Base-by-base conservation (phyloP, 1,140 invertebrate species). In the Lasaia peninsularis region DNA sequence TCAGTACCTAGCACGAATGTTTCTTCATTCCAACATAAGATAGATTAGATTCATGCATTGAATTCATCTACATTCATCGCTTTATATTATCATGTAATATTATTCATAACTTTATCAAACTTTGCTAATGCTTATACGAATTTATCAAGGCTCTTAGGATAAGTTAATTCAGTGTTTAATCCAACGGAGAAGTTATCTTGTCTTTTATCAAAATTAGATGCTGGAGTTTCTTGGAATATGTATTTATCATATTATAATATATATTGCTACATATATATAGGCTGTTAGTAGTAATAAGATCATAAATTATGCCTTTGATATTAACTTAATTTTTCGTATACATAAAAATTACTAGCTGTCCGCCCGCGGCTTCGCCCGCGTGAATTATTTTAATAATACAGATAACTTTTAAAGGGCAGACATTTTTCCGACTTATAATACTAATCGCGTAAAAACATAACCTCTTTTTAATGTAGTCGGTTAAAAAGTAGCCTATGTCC, bases 41-140 rank as follows among this genome's bases (percentile, higher is more conserved):
- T 44, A 44, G 18, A 44, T 44, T 44, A 8, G 40, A 44, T 44
- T 44, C 40, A 44, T 44, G 40, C 40, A 44, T 44, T 44, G 40
- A 44, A 44, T 44, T 44, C 40, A 44, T 44, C 18, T 20, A 44
- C 37, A 44, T 44, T 44, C 37, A 44, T 20, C 18, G 12, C 11
- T 8, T 44, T 10, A 44, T 44, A 44, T 44, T 44, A 44, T 44
- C 9, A 10, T 44, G 14, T 20, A 44, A 44, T 44, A 44, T 44
- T 16, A 44, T 44, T 44, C 37, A 44, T 44, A 44, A 44, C 37
- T 44, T 44, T 10, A 20, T 10, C 8, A 20, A 44, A 44, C 37
- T 44, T 44, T 11, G 37, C 37, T 44, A 44, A 20, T 16, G 37
- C 37, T 44, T 44, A 44, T 14, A 44, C 37, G 16, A 28, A 28